A percentile compares a stretch with the other conserved stretches of the same genome.
phyloP scores from a whole-genome alignment of 2,113 vertebrate species.

The Tympanuchus pallidicinctus region DNA sequence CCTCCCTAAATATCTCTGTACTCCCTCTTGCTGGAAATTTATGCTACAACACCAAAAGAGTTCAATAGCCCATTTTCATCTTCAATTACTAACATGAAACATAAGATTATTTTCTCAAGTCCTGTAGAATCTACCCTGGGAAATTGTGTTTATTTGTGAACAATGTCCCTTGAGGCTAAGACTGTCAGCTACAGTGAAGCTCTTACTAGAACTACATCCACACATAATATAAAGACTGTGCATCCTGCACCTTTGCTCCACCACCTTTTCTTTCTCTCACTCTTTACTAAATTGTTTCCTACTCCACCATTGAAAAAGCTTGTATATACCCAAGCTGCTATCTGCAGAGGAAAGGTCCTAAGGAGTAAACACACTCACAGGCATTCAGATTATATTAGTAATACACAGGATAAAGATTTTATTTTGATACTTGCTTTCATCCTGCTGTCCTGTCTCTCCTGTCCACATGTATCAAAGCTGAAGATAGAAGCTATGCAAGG shows the following conservation, averaged over 20 bases:
- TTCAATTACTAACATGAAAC: background rate
- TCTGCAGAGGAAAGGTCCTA: background rate
- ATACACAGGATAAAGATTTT: background rate
- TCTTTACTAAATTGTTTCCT: background rate
- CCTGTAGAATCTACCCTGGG: background rate
- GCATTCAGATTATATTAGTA: background rate
- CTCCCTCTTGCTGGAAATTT: background rate
- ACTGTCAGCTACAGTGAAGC: background rate
- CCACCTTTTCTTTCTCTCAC: background rate
- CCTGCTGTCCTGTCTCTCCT: background rate
- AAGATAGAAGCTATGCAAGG: background rate
- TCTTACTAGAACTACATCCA: background rate
- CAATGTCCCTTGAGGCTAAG: background rate
- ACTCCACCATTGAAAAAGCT: background rate
- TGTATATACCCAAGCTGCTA: background rate
- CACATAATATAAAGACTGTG: background rate
- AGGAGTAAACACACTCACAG: background rate
- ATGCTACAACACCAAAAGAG: background rate
- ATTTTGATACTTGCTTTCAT: background rate
- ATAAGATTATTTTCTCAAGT: background rate
- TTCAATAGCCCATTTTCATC: background rate
- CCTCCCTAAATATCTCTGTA: background rate
- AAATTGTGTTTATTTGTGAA: background rate
- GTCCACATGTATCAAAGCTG: background rate
- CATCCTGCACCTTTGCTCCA: background rate